Base-by-base conservation (phyloP, 1,140 invertebrate species). In the Phocides pigmalion region DNA sequence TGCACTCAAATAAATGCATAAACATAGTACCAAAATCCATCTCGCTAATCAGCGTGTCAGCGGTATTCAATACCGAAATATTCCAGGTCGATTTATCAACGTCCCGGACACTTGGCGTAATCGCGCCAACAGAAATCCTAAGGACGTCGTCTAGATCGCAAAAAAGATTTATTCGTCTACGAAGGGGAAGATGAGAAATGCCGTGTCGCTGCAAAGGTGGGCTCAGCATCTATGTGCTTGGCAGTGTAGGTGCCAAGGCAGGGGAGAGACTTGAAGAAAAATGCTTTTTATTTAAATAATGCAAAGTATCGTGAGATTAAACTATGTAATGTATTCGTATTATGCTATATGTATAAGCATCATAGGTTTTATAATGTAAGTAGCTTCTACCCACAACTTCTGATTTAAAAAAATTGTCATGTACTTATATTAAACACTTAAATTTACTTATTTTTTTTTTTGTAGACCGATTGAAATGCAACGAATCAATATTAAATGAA, bases 151-250 rank as follows among this genome's bases (percentile, higher is more conserved):
- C 58, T 56, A 69, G 59, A 69, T 71, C 39, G 58, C 70, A 49
- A 67, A 66, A 64, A 47, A 75, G 76, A 79, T 81, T 79, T 81
- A 79, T 76, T 50, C 64, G 64, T 73, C 74, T 75, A 56, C 59
- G 53, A 41, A 66, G 65, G 71, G 69, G 77, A 68, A 62, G 63
- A 73, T 71, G 64, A 73, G 73, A 70, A 68, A 70, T 76, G 68
- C 62, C 46, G 62, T 64, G 65, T 69, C 64, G 62, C 68, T 62
- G 50, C 32, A 35, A 35, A 35, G 32, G 32, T 20, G 3, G 16
- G 22, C 22, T 25, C 14, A 25, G 47, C 4, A 41, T 17, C 14
- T 22, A 15, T 19, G 25, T 11, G 22, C 22, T 14, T 11, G n/a
- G 47, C 1, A 15, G 25, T 28, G 12, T 14, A 6, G 9, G 4